Evolutionary conservation across 2,888 invertebrate genomes (phyloP), one percentile per base, ranked within the genome.

Genomic region (Parascotia fuliginaria): DNA sequence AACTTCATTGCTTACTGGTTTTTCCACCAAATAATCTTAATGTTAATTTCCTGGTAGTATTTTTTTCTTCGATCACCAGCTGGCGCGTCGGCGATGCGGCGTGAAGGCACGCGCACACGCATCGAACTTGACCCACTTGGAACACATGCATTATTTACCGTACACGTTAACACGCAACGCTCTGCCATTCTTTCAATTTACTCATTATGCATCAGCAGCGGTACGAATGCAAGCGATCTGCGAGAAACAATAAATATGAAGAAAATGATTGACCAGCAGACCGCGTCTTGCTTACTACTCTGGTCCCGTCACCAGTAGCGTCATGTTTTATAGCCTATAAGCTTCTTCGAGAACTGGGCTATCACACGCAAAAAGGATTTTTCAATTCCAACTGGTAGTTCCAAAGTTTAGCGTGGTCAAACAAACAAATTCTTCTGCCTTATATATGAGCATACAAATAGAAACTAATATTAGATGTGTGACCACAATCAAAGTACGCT

Each of bases 111-210:
- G 27, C 12, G 43, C 59, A 57, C 52, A 41, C 42, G 14, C 50
- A 54, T 77, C 82, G 80, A 81, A 84, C 87, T 88, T 88, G 88
- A 86, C 88, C 87, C 60, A 86, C 66, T 81, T 73, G 58, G 53
- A 53, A 71, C 57, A 70, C 71, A 84, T 83, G 77, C 82, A 82
- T 86, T 81, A 83, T 84, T 81, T 73, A 83, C 75, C 44, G 66
- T 70, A 62, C 59, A 32, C 3, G 39, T 66, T 51, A 41, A 50
- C 74, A 66, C 69, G 70, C 68, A 59, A 71, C 63, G 66, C 68
- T 65, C 65, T 60, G 66, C 41, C 43, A 42, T 32, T 57, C 47
- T 60, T 60, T 55, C 39, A 56, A 63, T 60, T 54, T 45, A 51
- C 39, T 62, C 36, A 55, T 65, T 59, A 62, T 62, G 45, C 49